A percentile compares a stretch with the other conserved stretches of the same genome.
These are phyloP conservation scores for Hemichromis elongatus DNA, from an alignment of 2,113 vertebrate genomes.

Conservation along the genomic window DNA sequence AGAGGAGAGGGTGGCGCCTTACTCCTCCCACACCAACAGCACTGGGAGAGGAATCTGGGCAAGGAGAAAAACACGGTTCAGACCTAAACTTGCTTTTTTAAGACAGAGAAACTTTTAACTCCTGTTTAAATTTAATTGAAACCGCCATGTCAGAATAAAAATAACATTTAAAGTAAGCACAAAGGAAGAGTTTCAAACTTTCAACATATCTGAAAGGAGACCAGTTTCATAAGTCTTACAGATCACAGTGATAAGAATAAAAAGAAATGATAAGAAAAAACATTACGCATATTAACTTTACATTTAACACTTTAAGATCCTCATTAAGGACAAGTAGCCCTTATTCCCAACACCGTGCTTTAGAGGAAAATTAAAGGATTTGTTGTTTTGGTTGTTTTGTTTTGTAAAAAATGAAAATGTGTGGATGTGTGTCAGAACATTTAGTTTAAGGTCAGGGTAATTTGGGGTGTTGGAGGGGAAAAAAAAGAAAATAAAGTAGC, in stretches of 20 bases:
- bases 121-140: background rate
- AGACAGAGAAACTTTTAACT: background rate
- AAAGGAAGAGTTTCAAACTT: background rate
- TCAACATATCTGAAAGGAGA: background rate
- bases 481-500: too few relatives aligned
- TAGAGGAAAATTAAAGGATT: background rate
- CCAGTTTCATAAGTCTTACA: background rate
- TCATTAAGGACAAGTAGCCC: background rate
- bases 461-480: background rate
- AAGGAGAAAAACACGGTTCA: background rate
- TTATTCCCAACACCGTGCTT: background rate
- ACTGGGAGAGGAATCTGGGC: constrained; percentile 79
- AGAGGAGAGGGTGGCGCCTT: constrained; percentile 87
- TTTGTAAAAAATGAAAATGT: background rate
- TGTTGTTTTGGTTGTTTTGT: background rate
- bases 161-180: background rate
- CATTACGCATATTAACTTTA: background rate
- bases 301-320: background rate
- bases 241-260: background rate
- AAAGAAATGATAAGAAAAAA: background rate
- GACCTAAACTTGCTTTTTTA: background rate
- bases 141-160: background rate
- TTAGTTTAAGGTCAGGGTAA: background rate
- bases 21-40: constrained; percentile 71
- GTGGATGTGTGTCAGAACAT: background rate